Evolutionary conservation across 2,888 invertebrate species (phyloP).

Genomic region (Troides helena): DNA sequence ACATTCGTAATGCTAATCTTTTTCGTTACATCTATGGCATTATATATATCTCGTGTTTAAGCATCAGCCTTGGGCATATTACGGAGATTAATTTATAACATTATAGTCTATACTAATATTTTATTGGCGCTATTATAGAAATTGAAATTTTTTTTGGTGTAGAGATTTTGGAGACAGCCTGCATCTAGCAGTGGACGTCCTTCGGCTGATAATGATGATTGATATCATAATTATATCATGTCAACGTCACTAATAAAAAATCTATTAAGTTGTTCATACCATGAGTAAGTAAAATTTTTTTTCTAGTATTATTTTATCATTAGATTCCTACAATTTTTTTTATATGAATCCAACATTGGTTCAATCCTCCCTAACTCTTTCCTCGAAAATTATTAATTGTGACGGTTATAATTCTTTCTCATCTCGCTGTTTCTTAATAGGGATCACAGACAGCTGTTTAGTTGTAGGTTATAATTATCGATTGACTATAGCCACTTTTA

Average conservation of each 20-base stretch:
- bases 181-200: no score
- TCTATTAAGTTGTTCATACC: background rate
- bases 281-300: background rate
- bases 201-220: no score
- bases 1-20: slow-evolving; percentile 20
- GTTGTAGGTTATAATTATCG: slow-evolving; percentile 55
- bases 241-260: background rate
- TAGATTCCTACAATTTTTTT: background rate
- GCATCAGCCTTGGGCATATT: slow-evolving; percentile 11
- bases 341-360: background rate
- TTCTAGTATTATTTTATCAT: background rate
- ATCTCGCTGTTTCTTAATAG: background rate
- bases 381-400: background rate
- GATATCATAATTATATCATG: no score
- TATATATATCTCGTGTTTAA: slow-evolving; percentile 12
- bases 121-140: background rate
- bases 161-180: no score
- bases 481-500: slow-evolving; percentile 57
- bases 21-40: slow-evolving; percentile 18
- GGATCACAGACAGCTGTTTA: slow-evolving; percentile 57
- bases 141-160: no score
- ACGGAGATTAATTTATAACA: background rate
- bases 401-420: background rate
- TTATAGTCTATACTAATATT: background rate
- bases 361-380: background rate